These are phyloP conservation scores for Phrynocephalus forsythii DNA, from an alignment of 2,797 vertebrate species.

Conservation along the genomic window DNA sequence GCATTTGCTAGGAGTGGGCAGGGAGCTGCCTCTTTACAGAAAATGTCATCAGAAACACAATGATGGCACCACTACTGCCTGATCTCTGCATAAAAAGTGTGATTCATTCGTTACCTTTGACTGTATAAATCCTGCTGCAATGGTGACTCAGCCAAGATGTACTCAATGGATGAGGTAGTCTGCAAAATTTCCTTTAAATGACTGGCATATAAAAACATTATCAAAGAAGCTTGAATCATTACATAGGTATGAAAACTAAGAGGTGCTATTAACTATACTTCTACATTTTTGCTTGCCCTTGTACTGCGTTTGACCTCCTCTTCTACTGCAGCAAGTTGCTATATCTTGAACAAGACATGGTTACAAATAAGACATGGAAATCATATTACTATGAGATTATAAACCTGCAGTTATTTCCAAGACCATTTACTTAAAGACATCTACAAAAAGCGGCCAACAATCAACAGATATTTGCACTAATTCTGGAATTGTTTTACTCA, in stretches of 20 bases:
- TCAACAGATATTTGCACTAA: background rate
- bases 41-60: conserved; percentile 20
- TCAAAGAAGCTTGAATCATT: conserved; percentile 39
- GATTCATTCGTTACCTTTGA: conserved; percentile 63
- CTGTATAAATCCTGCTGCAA: conserved; percentile 56
- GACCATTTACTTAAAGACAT: background rate
- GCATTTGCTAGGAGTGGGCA: conserved; percentile 41
- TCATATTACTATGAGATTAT: background rate
- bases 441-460: background rate
- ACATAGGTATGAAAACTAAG: conserved; percentile 1
- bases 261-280: background rate
- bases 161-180: conserved; percentile 37
- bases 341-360: background rate
- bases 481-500: background rate
- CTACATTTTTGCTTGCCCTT: background rate
- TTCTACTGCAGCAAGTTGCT: background rate
- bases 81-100: conserved; percentile 49
- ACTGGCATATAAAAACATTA: conserved; percentile 23
- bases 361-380: background rate
- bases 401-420: no score
- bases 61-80: background rate
- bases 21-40: conserved; percentile 32
- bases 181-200: conserved; percentile 48
- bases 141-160: conserved; percentile 53
- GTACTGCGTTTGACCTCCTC: background rate